Evolutionary conservation across 2,888 invertebrate genomes (phyloP).

Genomic region (Chromoteleia sp.): DNA sequence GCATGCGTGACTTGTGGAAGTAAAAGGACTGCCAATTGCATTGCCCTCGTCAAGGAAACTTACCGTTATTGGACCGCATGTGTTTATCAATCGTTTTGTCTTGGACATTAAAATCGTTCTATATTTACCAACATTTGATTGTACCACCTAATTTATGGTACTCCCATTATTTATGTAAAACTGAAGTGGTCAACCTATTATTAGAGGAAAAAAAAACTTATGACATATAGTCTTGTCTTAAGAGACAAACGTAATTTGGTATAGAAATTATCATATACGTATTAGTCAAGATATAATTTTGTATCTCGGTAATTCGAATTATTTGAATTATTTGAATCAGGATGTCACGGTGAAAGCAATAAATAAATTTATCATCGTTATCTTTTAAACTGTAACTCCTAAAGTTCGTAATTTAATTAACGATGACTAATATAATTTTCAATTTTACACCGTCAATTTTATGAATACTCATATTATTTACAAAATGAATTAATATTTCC

Average conservation of each 20-base stretch:
- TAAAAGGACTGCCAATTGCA: conserved; percentile 72
- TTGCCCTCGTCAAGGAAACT: conserved; percentile 43
- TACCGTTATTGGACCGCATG: conserved; percentile 26
- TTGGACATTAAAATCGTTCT: conserved; percentile 2
- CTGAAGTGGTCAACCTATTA: not conserved
- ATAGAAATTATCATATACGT: not conserved
- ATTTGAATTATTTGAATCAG: conserved; percentile 14
- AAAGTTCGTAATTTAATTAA: conserved; percentile 38
- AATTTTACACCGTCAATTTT: conserved; percentile 26
- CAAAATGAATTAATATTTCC: conserved; percentile 39
- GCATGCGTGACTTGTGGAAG: conserved; percentile 81
- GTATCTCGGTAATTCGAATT: conserved; percentile 6
- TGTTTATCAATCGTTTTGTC: conserved; percentile 44
- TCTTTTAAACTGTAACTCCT: conserved; percentile 9
- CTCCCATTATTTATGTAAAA: conserved; percentile 13
- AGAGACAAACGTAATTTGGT: conserved; percentile 1
- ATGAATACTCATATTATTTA: conserved; percentile 36
- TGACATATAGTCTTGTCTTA: too few relatives aligned
- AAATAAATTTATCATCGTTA: conserved; percentile 44
- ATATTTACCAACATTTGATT: conserved; percentile 12
- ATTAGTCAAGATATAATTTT: conserved; percentile 5
- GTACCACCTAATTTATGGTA: conserved; percentile 19
- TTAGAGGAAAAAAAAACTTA: too few relatives aligned
- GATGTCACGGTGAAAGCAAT: conserved; percentile 5
- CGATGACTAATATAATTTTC: conserved; percentile 37